Percentiles rank a stretch among this genome's conserved stretches.
phyloP scores from a whole-genome alignment of 2,113 vertebrate genomes.

The Geococcyx californianus region DNA sequence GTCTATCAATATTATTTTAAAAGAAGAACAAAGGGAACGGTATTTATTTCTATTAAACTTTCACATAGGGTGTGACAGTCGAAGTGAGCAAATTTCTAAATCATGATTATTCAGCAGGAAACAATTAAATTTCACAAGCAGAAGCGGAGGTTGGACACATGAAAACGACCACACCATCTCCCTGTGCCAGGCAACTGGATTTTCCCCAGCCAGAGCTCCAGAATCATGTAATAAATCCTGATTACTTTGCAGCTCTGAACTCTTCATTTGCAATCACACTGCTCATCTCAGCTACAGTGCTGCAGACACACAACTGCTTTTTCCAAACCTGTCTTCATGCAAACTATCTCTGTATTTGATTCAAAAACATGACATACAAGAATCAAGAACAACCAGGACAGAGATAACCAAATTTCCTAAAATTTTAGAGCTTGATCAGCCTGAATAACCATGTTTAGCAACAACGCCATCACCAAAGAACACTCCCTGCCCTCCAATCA shows the following conservation, averaged over 20 bases:
- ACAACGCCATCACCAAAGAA: neutral
- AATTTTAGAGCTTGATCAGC: neutral
- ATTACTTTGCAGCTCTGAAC: neutral
- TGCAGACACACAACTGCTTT: neutral
- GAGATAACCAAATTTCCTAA: neutral
- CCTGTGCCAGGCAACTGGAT: neutral
- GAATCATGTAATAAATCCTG: fast-evolving
- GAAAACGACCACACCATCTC: neutral
- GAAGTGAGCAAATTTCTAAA: neutral
- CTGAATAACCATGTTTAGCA: neutral
- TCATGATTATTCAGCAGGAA: neutral
- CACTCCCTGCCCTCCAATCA: neutral
- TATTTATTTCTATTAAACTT: neutral
- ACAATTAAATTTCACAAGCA: neutral
- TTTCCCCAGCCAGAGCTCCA: neutral
- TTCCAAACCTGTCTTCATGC: neutral
- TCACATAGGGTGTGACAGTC: neutral
- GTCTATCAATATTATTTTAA: neutral
- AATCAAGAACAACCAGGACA: neutral
- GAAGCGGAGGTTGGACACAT: fast-evolving
- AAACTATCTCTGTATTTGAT: neutral
- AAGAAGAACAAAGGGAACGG: neutral
- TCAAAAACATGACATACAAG: neutral
- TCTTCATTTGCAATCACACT: neutral
- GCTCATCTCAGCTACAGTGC: neutral